Evolutionary conservation across 2,888 invertebrate genomes (phyloP).

Genomic region (Bombylius major): DNA sequence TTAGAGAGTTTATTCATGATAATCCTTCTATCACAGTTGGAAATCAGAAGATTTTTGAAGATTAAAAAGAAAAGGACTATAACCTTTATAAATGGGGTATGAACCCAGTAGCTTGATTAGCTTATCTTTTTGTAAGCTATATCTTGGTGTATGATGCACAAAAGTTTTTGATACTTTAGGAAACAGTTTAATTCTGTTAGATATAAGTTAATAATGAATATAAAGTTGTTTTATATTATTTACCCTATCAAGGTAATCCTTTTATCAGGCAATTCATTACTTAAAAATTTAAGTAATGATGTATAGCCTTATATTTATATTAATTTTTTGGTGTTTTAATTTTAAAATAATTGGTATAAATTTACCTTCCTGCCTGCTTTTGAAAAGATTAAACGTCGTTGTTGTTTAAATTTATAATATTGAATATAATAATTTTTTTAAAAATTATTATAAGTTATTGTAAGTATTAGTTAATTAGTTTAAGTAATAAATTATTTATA

Average conservation of each 20-base stretch:
- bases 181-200: conserved; percentile 49
- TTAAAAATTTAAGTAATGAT: conserved; percentile 20
- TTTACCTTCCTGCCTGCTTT: too few species aligned
- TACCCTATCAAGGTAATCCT: conserved; percentile 52
- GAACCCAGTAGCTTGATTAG: conserved; percentile 41
- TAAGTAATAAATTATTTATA: too few species aligned
- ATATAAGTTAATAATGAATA: conserved; percentile 27
- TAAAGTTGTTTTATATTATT: conserved; percentile 35
- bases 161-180: conserved; percentile 48
- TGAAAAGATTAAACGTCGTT: too few species aligned
- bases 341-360: too few species aligned
- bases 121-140: conserved; percentile 41
- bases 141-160: conserved; percentile 51
- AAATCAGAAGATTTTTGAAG: conserved; percentile 42
- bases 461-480: too few species aligned
- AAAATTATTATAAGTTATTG: too few species aligned
- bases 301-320: too few species aligned
- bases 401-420: too few species aligned
- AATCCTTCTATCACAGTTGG: conserved; percentile 46
- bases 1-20: conserved; percentile 43
- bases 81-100: conserved; percentile 39
- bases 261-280: conserved; percentile 41
- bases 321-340: too few species aligned
- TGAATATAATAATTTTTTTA: too few species aligned
- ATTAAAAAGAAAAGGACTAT: conserved; percentile 42